Evolutionary conservation across 1,140 invertebrate genomes (phyloP), one percentile per base, ranked within the genome.

Genomic region (Ceratitis capitata): DNA sequence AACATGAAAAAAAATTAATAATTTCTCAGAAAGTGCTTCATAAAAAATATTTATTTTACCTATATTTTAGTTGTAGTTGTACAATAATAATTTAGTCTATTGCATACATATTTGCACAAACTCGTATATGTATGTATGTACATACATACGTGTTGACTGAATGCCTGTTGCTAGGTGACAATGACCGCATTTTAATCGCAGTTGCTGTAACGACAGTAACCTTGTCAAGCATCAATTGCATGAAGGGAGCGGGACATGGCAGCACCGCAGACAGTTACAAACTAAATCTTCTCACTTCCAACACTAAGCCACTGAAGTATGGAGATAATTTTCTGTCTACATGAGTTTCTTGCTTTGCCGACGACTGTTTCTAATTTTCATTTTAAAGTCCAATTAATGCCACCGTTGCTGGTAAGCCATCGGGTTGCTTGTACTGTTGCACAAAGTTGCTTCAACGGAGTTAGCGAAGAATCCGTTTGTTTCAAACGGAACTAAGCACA

Each of bases 401-500:
- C 39, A 47, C 35, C n/a, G 69, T 78, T 42, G 69, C 16, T 78
- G 42, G 39, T 69, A 39, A 69, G 61, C 32, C 29, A 19, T 69
- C 61, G 61, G 14, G 26, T 32, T 69, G 35, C 16, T 69, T 26
- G n/a, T 78, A 47, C 61, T 78, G 32, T 45, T 78, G 19, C 69
- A 78, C 19, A 78, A 45, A 78, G 39, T 78, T 78, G 69, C 39
- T 78, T 10, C 69, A 78, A 78, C 69, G 69, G 39, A 78, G 42
- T 19, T 78, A 45, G 35, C 16, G n/a, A 83, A 83, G 53, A 83
- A 82, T 82, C 78, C 78, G 78, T 29, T 82, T 53, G 35, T 32
- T 82, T 82, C 78, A 82, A 82, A 82, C 78, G 78, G 78, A 82
- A 82, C 78, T 82, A 10, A 45, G n/a, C 16, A 35, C 78, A 69